Base-by-base conservation (phyloP, 2,113 vertebrate species). In the Caracal caracal region DNA sequence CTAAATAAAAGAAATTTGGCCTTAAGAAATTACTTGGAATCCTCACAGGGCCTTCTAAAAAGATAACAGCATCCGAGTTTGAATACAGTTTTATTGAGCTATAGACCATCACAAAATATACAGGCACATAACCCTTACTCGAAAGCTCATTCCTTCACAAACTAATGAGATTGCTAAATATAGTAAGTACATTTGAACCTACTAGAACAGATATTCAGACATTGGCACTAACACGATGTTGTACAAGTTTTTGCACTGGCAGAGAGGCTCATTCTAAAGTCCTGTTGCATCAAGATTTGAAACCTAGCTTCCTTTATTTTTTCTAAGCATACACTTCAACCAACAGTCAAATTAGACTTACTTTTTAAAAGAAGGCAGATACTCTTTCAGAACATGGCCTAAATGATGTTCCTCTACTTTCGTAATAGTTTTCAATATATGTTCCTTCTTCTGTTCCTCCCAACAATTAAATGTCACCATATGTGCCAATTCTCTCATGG, bases 111-210 rank as follows among this genome's bases (percentile, higher is more conserved):
- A 84, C 30, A 49, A 91, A 91, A 84, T 43, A 88, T 24, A 71
- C 5, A 93, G 53, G 68, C 12, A 53, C 12, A 26, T n/a, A 73
- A 47, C 28, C 33, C 19, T 30, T 47, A 65, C 53, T 61, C 43
- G 53, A 90, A 95, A 88, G 56, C n/a, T 43, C 37, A 93, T 89
- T 87, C 40, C 94, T 93, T 94, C 20, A 88, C 22, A 49, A 89
- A 95, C 51, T 73, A 51, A 47, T 84, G 65, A 56, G 49, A 76
- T 10, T 66, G 37, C 35, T 83, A 97, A 91, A 65, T 63, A 70
- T 20, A 90, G 40, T 83, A 84, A 71, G 66, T 76, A 59, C 17
- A 82, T 80, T 71, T 28, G 22, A 88, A 30, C 19, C 26, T 68
- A 81, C 87, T 51, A 75, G 33, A 87, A 73, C 10, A 95, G 84